Conservation (phyloP, 2,113 vertebrate species). For the Dasyprocta punctata region DNA sequence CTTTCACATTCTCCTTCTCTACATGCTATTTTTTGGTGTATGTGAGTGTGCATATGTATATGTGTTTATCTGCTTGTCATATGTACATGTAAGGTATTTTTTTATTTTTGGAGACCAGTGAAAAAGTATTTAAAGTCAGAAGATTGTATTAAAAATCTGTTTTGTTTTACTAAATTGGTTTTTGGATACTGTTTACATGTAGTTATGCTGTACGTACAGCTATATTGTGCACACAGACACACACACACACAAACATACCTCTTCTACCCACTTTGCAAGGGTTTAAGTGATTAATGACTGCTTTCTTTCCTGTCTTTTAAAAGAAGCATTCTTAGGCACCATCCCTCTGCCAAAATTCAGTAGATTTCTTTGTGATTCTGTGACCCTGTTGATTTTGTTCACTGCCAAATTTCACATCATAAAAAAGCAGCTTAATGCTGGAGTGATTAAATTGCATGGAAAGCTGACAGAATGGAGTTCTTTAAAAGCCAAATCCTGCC, state of each 20-base stretch:
- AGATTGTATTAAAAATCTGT: constrained; percentile 23
- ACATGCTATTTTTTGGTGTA: neutral
- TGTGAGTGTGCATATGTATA: neutral
- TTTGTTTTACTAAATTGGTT: constrained; percentile 31
- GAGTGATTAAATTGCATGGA: constrained; percentile 75
- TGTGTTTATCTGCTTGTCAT: neutral
- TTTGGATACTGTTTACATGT: neutral
- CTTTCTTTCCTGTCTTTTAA: constrained; percentile 43
- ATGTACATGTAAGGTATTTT: neutral
- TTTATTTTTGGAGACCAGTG: neutral
- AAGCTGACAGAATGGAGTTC: constrained; percentile 72
- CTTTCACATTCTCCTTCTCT: neutral
- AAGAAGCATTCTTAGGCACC: neutral
- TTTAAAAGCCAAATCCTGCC: constrained; percentile 72
- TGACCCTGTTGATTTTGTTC: constrained; percentile 64
- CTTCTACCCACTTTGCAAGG: neutral
- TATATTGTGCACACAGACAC: neutral
- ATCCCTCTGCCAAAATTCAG: constrained; percentile 61
- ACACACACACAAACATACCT: neutral
- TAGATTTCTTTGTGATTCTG: constrained; percentile 43
- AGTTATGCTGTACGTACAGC: no score
- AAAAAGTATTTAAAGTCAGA: neutral
- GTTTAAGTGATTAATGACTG: constrained; percentile 70
- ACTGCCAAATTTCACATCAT: constrained; percentile 69
- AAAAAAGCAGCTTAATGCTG: constrained; percentile 73